These are phyloP conservation scores for Apteryx owenii DNA, from an alignment of 2,113 vertebrate genomes.

Conservation along the genomic window DNA sequence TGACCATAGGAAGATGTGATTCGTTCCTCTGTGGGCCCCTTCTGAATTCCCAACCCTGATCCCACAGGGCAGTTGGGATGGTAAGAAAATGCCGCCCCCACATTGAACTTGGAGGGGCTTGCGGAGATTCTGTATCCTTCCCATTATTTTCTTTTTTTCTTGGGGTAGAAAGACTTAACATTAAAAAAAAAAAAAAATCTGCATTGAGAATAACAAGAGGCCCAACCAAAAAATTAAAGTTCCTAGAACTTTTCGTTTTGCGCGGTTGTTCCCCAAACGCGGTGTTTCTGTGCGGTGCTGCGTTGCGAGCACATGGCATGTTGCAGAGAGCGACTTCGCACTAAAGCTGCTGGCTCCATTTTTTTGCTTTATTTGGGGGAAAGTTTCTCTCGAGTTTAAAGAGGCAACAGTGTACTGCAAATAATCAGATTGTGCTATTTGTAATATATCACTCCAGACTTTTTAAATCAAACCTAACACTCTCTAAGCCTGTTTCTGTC, in stretches of 20 bases:
- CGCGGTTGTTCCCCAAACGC: background rate
- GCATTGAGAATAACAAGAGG: background rate
- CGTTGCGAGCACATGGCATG: background rate
- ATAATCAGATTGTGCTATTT: accelerated
- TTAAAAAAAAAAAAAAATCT: background rate
- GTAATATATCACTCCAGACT: background rate
- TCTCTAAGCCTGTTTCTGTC: background rate
- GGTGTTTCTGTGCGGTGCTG: background rate
- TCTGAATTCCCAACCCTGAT: background rate
- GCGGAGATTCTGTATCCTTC: background rate
- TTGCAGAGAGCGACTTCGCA: background rate
- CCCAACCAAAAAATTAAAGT: background rate
- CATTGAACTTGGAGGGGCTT: background rate
- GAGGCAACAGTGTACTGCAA: background rate
- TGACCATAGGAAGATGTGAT: background rate
- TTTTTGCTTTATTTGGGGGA: background rate
- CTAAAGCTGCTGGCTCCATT: background rate
- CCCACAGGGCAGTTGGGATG: background rate
- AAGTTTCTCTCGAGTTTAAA: background rate
- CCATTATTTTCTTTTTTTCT: background rate
- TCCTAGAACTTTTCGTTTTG: background rate
- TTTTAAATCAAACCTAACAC: background rate
- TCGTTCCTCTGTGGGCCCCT: accelerated
- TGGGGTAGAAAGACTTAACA: background rate
- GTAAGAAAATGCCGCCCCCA: background rate